These are phyloP conservation scores for Campylomormyrus numenius DNA, from an alignment of 2,113 vertebrate genomes.

Conservation along the genomic window DNA sequence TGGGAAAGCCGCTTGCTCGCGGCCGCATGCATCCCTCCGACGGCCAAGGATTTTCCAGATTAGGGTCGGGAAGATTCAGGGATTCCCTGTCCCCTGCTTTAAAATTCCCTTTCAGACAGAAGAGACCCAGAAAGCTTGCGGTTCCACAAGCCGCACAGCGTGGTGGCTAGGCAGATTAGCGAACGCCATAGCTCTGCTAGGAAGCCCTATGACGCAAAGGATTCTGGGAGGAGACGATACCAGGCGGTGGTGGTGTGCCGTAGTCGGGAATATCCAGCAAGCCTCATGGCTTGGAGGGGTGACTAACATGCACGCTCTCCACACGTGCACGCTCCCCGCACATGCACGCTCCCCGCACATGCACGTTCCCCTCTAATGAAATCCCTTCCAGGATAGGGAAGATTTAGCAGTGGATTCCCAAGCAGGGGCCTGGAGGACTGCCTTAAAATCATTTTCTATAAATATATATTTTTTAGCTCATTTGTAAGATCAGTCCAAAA, in stretches of 20 bases:
- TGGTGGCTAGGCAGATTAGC: not conserved
- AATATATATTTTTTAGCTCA: constrained; percentile 49
- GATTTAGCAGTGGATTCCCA: constrained; percentile 32
- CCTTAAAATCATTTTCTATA: constrained; percentile 40
- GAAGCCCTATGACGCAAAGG: not conserved
- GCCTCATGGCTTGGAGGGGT: not conserved
- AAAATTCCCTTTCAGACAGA: not conserved
- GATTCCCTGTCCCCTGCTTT: not conserved
- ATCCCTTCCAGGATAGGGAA: constrained; percentile 31
- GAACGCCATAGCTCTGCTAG: not conserved
- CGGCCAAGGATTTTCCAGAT: not conserved
- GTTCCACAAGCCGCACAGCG: not conserved
- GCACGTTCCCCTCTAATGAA: not conserved
- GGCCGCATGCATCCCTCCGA: not conserved
- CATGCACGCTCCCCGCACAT: not conserved
- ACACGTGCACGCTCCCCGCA: not conserved
- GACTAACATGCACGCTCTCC: not conserved
- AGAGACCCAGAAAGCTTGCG: not conserved
- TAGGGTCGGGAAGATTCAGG: not conserved
- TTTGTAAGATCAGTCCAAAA: constrained; percentile 44
- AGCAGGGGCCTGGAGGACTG: constrained; percentile 27
- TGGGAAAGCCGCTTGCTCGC: not conserved
- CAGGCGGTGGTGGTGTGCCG: not conserved
- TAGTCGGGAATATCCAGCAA: not conserved
- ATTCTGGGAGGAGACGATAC: not conserved